Evolutionary conservation across 2,797 vertebrate species (phyloP).

Genomic region (Ciconia nigra): DNA sequence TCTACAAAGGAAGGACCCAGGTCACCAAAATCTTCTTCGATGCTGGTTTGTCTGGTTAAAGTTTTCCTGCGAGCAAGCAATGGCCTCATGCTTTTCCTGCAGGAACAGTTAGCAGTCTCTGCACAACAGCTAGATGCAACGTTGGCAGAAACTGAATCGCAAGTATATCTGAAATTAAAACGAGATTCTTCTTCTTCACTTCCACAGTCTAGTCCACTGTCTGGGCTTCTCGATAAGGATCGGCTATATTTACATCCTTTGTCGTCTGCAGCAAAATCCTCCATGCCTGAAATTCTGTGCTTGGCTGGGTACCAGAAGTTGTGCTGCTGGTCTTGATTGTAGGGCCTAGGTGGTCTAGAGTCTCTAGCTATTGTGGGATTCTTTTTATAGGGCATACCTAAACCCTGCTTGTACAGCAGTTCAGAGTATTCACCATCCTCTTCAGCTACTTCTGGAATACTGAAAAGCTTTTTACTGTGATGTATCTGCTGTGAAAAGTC

Average conservation of each 20-base stretch:
- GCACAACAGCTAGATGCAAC: constrained; percentile 24
- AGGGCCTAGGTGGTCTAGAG: constrained; percentile 46
- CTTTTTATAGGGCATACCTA: constrained; percentile 47
- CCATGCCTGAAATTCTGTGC: constrained; percentile 75
- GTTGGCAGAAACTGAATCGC: constrained; percentile 68
- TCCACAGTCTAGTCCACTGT: constrained; percentile 94
- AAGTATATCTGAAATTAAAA: constrained; percentile 73
- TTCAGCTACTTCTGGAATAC: constrained; percentile 96
- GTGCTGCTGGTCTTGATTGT: constrained; percentile 67
- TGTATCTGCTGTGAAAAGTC: constrained; percentile 87
- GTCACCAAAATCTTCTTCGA: constrained; percentile 90
- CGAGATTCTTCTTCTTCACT: constrained; percentile 89
- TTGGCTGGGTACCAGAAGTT: constrained; percentile 68
- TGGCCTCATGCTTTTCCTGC: constrained; percentile 73
- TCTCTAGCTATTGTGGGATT: constrained; percentile 26
- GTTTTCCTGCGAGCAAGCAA: constrained; percentile 86
- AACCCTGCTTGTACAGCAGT: constrained; percentile 62
- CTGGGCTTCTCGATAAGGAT: constrained; percentile 87
- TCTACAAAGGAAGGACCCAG: constrained; percentile 67
- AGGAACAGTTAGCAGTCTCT: constrained; percentile 74
- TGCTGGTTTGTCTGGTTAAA: constrained; percentile 88
- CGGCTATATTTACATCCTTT: constrained; percentile 71
- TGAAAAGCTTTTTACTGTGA: constrained; percentile 91
- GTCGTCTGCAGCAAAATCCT: constrained; percentile 77
- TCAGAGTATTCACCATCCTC: constrained; percentile 82